phyloP scores from a whole-genome alignment of 2,113 vertebrate genomes.

The Nycticebus coucang region DNA sequence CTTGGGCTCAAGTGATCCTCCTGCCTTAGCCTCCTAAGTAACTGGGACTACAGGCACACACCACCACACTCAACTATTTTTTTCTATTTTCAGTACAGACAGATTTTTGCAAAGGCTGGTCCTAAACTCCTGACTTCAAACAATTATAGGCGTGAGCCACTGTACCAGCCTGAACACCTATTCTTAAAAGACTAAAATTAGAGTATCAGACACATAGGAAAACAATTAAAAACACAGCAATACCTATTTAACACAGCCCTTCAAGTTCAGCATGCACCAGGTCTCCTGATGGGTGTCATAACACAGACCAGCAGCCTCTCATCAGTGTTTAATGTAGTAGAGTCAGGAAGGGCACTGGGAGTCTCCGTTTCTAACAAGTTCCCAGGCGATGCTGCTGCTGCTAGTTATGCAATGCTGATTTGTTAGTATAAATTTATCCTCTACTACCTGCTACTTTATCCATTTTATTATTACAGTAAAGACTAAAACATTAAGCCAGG shows the following conservation, averaged over 20 bases:
- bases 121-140: no score
- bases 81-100: no score
- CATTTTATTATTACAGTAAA: neutral
- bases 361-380: neutral
- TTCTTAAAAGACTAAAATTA: neutral
- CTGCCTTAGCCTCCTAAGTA: no score
- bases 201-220: neutral
- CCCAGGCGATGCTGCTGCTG: neutral
- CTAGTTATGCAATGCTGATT: neutral
- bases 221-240: neutral
- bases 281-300: neutral
- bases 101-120: no score
- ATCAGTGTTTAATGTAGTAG: neutral
- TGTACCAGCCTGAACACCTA: neutral
- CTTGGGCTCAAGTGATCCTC: no score
- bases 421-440: neutral
- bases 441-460: neutral
- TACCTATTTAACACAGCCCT: neutral
- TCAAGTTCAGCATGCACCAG: fast-evolving
- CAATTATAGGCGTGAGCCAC: no score
- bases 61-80: no score
- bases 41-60: no score
- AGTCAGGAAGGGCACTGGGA: neutral
- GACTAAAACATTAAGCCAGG: neutral
- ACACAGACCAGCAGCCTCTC: neutral